Conservation (phyloP, 2,797 vertebrate genomes). For the Sitta carolinensis region DNA sequence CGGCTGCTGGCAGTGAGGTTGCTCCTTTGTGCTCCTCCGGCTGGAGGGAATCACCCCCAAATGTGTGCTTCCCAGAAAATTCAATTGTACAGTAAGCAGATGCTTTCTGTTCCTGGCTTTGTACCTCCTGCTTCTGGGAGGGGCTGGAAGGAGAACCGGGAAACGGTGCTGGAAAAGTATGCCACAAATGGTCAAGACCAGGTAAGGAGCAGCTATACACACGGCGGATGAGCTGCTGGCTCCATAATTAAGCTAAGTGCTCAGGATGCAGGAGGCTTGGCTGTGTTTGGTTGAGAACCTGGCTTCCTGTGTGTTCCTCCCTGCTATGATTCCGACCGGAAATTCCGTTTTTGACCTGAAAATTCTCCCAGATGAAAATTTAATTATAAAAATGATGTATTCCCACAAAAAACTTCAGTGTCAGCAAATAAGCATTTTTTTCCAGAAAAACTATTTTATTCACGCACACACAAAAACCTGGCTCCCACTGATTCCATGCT, state of each 20-base stretch:
- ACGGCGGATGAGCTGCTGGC: background rate
- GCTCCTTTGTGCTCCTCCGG: background rate
- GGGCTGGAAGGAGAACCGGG: background rate
- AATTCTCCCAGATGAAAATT: constrained; percentile 66
- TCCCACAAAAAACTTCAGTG: constrained; percentile 49
- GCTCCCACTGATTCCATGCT: background rate
- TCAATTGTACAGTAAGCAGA: background rate
- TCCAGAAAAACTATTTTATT: constrained; percentile 4
- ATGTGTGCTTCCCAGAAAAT: background rate
- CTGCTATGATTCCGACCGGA: constrained; percentile 29
- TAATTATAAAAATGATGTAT: constrained; percentile 50
- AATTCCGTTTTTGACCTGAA: constrained; percentile 62
- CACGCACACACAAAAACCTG: background rate
- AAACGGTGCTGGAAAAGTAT: background rate
- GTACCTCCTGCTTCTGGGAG: background rate
- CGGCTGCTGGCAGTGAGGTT: background rate
- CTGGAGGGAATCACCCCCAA: background rate
- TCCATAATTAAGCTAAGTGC: background rate
- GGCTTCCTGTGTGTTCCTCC: constrained; percentile 52
- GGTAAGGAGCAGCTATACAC: background rate
- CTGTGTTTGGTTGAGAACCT: background rate
- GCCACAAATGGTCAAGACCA: background rate
- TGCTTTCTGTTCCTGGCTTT: background rate
- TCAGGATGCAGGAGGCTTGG: background rate
- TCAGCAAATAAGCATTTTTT: constrained; percentile 40